These are phyloP conservation scores for Chloroclysta siterata DNA, from an alignment of 2,888 invertebrate genomes.

Conservation along the genomic window DNA sequence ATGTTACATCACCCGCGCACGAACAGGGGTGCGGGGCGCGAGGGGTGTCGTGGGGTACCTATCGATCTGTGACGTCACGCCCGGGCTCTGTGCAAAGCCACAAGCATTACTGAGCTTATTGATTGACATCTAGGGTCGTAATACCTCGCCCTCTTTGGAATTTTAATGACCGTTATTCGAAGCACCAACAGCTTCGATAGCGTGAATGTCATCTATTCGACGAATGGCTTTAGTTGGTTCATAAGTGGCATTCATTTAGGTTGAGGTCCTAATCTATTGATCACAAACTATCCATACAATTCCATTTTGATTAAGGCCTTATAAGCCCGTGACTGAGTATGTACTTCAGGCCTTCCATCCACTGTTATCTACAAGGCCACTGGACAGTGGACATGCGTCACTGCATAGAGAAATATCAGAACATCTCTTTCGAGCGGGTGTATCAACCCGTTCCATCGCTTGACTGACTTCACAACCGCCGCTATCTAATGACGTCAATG, in stretches of 20 bases:
- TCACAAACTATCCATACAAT: neutral
- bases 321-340: neutral
- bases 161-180: conserved; percentile 36
- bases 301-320: neutral
- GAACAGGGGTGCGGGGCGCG: conserved; percentile 40
- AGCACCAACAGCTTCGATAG: conserved; percentile 26
- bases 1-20: conserved; percentile 57
- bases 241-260: conserved; percentile 13
- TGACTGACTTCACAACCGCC: conserved; percentile 32
- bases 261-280: too few species aligned
- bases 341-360: conserved; percentile 4
- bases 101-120: conserved; percentile 31
- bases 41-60: conserved; percentile 39
- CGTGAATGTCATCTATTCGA: conserved; percentile 28
- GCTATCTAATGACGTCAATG: conserved; percentile 43
- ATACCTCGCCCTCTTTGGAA: conserved; percentile 32
- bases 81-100: conserved; percentile 39
- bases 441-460: conserved; percentile 33
- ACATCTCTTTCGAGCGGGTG: conserved; percentile 26
- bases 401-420: conserved; percentile 27
- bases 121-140: conserved; percentile 30
- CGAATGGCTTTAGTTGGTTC: conserved; percentile 21
- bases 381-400: conserved; percentile 14
- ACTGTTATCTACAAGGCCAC: conserved; percentile 22
- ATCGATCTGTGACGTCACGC: conserved; percentile 65